Evolutionary conservation across 1,140 invertebrate species (phyloP).

Genomic region (Eubasilissa regina): DNA sequence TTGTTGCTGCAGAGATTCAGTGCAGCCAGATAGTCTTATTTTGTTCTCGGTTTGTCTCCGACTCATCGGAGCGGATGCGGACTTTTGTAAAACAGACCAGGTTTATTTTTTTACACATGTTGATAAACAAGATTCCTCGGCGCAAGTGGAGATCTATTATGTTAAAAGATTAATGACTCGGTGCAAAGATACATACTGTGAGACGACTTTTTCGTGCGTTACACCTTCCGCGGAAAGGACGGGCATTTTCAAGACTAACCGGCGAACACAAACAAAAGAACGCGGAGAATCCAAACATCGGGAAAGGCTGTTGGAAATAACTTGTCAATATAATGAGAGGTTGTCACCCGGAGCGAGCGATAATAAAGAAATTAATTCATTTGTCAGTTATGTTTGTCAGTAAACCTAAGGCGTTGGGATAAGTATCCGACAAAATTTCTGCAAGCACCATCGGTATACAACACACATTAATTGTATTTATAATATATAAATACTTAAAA

Average conservation of each 20-base stretch:
- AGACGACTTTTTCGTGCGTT: conserved; percentile 1
- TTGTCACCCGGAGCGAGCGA: too few species aligned
- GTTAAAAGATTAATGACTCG: background rate
- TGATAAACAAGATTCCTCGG: conserved; percentile 25
- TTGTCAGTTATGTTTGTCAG: too few species aligned
- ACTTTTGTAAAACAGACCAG: conserved; percentile 17
- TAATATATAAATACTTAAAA: too few species aligned
- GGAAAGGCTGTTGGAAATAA: too few species aligned
- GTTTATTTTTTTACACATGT: conserved; percentile 28
- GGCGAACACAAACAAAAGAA: background rate
- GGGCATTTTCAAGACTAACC: background rate
- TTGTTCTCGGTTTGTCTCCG: conserved; percentile 10
- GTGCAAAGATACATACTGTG: background rate
- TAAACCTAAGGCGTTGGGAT: too few species aligned
- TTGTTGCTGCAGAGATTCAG: background rate
- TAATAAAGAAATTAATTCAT: too few species aligned
- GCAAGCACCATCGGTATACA: too few species aligned
- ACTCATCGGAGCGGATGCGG: conserved; percentile 22
- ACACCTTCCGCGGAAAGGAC: background rate
- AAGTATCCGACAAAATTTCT: too few species aligned
- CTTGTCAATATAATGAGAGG: too few species aligned
- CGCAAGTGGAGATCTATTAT: conserved; percentile 11
- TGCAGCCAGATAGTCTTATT: conserved; percentile 18
- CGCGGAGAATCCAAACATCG: too few species aligned
- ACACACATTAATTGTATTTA: too few species aligned